Conservation (phyloP, 2,888 invertebrate species). For the Plusia festucae region DNA sequence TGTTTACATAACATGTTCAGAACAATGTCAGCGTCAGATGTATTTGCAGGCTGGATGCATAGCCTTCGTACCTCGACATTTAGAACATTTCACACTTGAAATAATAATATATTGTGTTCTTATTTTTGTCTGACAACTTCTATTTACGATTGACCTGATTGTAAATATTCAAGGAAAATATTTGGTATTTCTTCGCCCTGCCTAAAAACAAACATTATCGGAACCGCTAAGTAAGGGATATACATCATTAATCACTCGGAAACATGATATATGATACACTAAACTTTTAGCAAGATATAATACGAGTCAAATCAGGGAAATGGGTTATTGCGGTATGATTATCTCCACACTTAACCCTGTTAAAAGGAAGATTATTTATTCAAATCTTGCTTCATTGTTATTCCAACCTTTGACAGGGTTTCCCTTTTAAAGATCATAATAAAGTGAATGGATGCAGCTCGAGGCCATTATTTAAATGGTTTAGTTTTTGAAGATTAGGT, state of each 20-base stretch:
- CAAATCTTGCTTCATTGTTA: conserved; percentile 30
- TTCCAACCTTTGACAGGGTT: conserved; percentile 48
- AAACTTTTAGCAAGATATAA: background rate
- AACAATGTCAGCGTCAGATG: background rate
- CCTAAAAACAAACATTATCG: background rate
- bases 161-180: background rate
- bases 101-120: too few relatives aligned
- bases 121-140: background rate
- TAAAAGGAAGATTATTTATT: conserved; percentile 31
- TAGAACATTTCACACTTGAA: background rate
- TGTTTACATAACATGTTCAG: background rate
- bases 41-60: background rate
- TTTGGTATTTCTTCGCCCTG: background rate
- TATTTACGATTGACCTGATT: background rate
- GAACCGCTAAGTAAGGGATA: conserved; percentile 5
- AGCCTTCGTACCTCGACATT: background rate
- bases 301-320: conserved; percentile 8
- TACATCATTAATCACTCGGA: conserved; percentile 7
- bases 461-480: conserved; percentile 44
- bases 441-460: conserved; percentile 49
- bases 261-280: background rate
- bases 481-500: conserved; percentile 20
- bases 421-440: conserved; percentile 47
- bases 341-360: conserved; percentile 16
- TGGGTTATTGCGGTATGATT: conserved; percentile 14